These are phyloP conservation scores for Mormyrus iriodes DNA, from an alignment of 2,113 vertebrate species.

Conservation along the genomic window DNA sequence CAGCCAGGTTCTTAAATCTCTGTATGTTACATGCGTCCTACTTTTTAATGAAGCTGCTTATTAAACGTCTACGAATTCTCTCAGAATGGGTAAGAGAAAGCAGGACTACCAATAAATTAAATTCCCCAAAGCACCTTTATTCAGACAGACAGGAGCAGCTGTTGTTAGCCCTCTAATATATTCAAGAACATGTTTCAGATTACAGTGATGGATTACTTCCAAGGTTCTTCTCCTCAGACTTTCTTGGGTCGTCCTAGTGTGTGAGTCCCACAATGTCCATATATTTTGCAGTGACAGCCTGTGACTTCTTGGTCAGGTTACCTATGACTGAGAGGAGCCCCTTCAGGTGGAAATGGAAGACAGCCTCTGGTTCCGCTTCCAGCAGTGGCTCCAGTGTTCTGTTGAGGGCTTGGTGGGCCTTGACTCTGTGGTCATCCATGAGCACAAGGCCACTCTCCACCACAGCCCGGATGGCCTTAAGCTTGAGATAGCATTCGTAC, in stretches of 20 bases:
- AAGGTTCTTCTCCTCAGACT: not conserved
- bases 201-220: not conserved
- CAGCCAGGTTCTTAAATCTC: not conserved
- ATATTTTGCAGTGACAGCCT: constrained; percentile 71
- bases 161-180: not conserved
- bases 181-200: not conserved
- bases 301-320: constrained; percentile 67
- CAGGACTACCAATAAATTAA: not conserved
- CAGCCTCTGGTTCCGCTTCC: constrained; percentile 53
- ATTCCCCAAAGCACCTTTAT: constrained; percentile 32
- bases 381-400: constrained; percentile 21
- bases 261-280: constrained; percentile 70
- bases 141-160: constrained; percentile 3
- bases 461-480: constrained; percentile 69
- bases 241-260: constrained; percentile 28
- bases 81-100: not conserved
- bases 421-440: constrained; percentile 35
- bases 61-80: not conserved
- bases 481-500: constrained; percentile 67
- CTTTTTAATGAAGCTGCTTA: not conserved
- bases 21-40: not conserved
- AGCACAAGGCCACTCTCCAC: constrained; percentile 66
- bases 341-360: constrained; percentile 70
- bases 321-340: constrained; percentile 73
- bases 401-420: not conserved